Evolutionary conservation across 2,888 invertebrate species (phyloP).

Genomic region (Calephelis perditalis): DNA sequence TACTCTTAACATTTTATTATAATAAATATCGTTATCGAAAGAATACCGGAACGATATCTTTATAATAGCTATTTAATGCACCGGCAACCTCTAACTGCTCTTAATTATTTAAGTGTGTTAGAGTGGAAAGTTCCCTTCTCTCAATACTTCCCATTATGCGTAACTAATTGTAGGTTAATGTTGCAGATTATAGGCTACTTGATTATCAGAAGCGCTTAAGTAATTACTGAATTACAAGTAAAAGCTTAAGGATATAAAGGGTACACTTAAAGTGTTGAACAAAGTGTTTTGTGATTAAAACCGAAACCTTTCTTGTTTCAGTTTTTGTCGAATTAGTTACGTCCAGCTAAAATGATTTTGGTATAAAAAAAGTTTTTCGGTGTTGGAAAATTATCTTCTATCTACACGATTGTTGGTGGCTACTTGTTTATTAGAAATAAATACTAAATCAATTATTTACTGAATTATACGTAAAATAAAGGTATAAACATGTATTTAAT

Average conservation of each 20-base stretch:
- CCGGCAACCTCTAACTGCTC: slow-evolving; percentile 49
- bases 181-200: slow-evolving; percentile 43
- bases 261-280: no score
- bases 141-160: slow-evolving; percentile 47
- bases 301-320: no score
- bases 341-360: no score
- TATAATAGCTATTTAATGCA: slow-evolving; percentile 43
- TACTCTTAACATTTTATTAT: neutral
- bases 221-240: slow-evolving; percentile 38
- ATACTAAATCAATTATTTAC: no score
- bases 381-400: no score
- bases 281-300: no score
- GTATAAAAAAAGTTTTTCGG: no score
- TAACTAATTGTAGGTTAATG: slow-evolving; percentile 59
- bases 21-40: slow-evolving; percentile 13
- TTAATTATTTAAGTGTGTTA: slow-evolving; percentile 61
- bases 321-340: no score
- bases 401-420: no score
- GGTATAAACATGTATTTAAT: no score
- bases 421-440: no score
- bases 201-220: slow-evolving; percentile 31
- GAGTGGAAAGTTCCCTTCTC: slow-evolving; percentile 49
- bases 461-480: no score
- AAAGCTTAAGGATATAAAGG: neutral
- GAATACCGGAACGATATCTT: slow-evolving; percentile 16